Evolutionary conservation across 1,140 invertebrate genomes (phyloP), one percentile per base, ranked within the genome.

Genomic region (Pogonomyrmex californicus): DNA sequence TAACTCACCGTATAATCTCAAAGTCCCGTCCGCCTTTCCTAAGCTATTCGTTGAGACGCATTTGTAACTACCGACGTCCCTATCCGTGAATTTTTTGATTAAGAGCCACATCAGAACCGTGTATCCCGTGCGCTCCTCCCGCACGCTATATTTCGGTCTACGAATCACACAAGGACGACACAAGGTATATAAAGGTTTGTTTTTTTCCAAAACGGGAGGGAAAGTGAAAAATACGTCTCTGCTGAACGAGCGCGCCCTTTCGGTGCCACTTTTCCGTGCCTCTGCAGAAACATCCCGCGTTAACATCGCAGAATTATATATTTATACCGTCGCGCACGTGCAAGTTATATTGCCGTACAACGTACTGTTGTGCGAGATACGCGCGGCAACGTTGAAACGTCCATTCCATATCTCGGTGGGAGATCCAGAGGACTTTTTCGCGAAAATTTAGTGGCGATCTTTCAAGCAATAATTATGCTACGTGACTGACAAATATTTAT

Each of bases 21-120:
- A 96, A 6, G 97, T 98, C 71, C 98, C 98, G 94, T 98, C 98
- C 54, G 98, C 98, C 92, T 96, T 97, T 73, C 98, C 98, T 54
- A 99, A 95, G 14, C 97, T 98, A 94, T 99, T 99, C 85, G 98
- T 98, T 76, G 98, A 98, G 75, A 99, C 97, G 93, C 98, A 99
- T 93, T 97, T 98, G 96, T 99, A 99, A 73, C 97, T 97, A 30
- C 98, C 98, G 90, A 98, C 97, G 94, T 99, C 98, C 33, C 96
- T 96, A 86, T 96, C 95, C 4, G 97, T 96, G 94, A 99, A 98
- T 91, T 97, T 96, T 90, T 97, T 96, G 91, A 99, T 98, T 63
- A 97, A 96, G 79, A 99, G 96, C 96, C 97, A 97, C 97, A 99
- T 98, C 87, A 97, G 97, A 58, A 98, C 97, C 91, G 97, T 98